These are phyloP conservation scores for Agapostemon virescens DNA, from an alignment of 2,888 invertebrate genomes.

Conservation along the genomic window DNA sequence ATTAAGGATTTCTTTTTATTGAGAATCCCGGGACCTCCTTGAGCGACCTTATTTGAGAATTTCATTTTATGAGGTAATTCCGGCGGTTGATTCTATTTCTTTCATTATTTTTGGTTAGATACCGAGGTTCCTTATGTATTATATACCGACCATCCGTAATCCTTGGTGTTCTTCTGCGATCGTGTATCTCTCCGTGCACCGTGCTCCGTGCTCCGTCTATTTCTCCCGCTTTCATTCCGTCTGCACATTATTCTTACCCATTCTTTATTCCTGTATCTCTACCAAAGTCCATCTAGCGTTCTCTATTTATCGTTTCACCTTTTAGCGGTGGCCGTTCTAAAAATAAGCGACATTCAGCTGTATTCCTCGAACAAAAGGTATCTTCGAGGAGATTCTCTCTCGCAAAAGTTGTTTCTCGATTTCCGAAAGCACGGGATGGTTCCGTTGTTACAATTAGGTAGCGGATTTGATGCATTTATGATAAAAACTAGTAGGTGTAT, in stretches of 20 bases:
- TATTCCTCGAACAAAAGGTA: not conserved
- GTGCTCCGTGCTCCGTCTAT: not conserved
- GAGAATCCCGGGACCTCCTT: not conserved
- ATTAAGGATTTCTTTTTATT: slow-evolving; percentile 17
- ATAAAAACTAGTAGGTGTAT: no score
- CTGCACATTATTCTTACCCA: not conserved
- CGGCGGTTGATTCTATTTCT: not conserved
- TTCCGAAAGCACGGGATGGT: not conserved
- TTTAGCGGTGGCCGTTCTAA: slow-evolving; percentile 16
- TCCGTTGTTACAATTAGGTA: not conserved
- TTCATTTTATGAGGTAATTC: slow-evolving; percentile 21
- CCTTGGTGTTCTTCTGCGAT: not conserved
- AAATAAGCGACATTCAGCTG: slow-evolving; percentile 8
- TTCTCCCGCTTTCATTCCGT: slow-evolving; percentile 1
- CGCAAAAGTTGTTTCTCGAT: not conserved
- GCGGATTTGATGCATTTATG: no score
- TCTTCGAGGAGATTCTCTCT: not conserved
- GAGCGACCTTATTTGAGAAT: slow-evolving; percentile 14
- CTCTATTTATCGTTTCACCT: slow-evolving; percentile 1
- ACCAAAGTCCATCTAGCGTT: not conserved
- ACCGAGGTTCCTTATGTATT: slow-evolving; percentile 6
- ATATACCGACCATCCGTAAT: slow-evolving; percentile 2
- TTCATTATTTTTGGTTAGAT: slow-evolving; percentile 11
- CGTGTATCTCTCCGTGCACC: slow-evolving; percentile 2
- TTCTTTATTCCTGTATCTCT: not conserved